phyloP scores from a whole-genome alignment of 1,140 invertebrate species.

The Adoxophyes honmai region DNA sequence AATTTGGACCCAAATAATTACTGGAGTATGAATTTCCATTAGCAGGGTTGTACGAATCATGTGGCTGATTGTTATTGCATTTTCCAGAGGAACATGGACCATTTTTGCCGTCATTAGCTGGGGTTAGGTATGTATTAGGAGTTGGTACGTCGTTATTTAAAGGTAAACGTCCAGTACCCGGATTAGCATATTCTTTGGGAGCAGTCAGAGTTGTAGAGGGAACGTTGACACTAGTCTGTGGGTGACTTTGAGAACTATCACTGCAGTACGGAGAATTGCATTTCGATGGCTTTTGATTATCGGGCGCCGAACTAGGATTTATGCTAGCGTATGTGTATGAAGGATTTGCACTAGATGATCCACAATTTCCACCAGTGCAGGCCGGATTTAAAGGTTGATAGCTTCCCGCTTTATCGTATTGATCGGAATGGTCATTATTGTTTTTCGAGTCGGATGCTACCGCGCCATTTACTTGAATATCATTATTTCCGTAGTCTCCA shows the following conservation, averaged over 20 bases:
- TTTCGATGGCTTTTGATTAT: not conserved
- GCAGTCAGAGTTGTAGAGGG: not conserved
- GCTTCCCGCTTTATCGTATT: not conserved
- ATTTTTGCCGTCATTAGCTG: conserved; percentile 16
- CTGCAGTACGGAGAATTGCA: conserved; percentile 11
- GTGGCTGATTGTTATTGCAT: not conserved
- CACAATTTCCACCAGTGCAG: conserved; percentile 5
- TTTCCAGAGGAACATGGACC: conserved; percentile 13
- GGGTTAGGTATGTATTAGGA: conserved; percentile 22
- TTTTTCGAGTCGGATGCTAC: conserved; percentile 16
- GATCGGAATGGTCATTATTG: not conserved
- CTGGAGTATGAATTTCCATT: conserved; percentile 6
- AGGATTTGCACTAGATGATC: not conserved
- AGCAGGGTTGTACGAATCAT: not conserved
- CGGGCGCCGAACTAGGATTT: not conserved
- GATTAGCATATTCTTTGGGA: conserved; percentile 17
- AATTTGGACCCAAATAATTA: conserved; percentile 6
- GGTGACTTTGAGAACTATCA: not conserved
- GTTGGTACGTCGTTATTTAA: conserved; percentile 52
- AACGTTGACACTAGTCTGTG: not conserved
- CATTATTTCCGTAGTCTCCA: conserved; percentile 23
- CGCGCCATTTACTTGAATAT: conserved; percentile 31
- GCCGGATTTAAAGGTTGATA: not conserved
- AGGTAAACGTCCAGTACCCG: conserved; percentile 24
- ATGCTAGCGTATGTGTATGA: not conserved